A percentile compares a stretch with the other conserved stretches of the same genome.
These are phyloP conservation scores for Danio tinwini DNA, from an alignment of 2,797 vertebrate species.

Conservation along the genomic window DNA sequence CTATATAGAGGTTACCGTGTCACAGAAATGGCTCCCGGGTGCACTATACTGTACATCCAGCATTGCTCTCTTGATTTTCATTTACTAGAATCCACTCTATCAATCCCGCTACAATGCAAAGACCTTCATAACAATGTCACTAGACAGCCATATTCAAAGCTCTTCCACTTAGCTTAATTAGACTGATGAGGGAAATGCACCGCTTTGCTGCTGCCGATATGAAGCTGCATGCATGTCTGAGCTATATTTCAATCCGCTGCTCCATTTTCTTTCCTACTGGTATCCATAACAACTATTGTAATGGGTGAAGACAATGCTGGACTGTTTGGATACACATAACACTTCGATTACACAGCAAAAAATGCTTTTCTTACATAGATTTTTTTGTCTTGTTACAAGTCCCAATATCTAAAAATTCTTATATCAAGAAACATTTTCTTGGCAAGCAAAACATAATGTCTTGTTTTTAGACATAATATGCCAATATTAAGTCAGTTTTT, in stretches of 20 bases:
- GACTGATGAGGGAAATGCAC: constrained; percentile 41
- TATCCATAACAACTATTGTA: constrained; percentile 50
- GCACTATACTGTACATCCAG: constrained; percentile 7
- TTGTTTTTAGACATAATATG: too few relatives aligned
- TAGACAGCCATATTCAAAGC: constrained; percentile 34
- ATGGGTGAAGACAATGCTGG: constrained; percentile 7
- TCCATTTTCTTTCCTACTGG: constrained; percentile 15
- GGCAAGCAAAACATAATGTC: too few relatives aligned
- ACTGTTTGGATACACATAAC: constrained; percentile 7
- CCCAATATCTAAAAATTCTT: too few relatives aligned
- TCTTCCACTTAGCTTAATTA: constrained; percentile 54
- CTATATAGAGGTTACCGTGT: constrained; percentile 37
- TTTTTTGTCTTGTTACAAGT: too few relatives aligned
- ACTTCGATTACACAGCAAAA: too few relatives aligned
- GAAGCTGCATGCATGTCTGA: not conserved
- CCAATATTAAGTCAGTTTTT: too few relatives aligned
- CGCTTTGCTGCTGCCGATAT: constrained; percentile 17
- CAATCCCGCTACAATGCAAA: constrained; percentile 28
- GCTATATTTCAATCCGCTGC: constrained; percentile 5
- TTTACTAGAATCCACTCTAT: constrained; percentile 49
- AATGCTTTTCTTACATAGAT: too few relatives aligned
- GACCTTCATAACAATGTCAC: constrained; percentile 52
- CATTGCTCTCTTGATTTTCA: not conserved
- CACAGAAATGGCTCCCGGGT: constrained; percentile 36
- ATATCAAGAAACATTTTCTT: too few relatives aligned